Evolutionary conservation across 2,113 vertebrate genomes (phyloP).

Genomic region (Datnioides undecimradiatus): DNA sequence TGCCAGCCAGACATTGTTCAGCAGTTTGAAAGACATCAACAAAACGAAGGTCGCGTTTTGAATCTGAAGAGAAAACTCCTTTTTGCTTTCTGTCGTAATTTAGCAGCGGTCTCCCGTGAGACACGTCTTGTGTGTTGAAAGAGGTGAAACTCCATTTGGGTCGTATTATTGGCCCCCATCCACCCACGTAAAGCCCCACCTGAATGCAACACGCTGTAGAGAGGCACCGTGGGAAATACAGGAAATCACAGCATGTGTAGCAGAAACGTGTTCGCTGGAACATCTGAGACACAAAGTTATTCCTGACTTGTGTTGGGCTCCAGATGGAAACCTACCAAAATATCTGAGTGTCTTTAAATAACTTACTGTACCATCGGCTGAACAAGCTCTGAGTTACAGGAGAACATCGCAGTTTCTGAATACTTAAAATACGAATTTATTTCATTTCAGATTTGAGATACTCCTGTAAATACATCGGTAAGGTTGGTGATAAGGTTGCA

Average conservation of each 20-base stretch:
- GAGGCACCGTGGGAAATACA: background rate
- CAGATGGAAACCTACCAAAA: background rate
- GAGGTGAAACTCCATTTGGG: slow-evolving; percentile 8
- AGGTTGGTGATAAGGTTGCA: too few species aligned
- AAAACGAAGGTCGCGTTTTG: slow-evolving; percentile 8
- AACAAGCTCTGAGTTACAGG: background rate
- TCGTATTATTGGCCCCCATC: too few species aligned
- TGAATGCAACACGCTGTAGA: background rate
- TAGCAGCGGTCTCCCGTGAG: background rate
- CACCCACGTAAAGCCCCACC: background rate
- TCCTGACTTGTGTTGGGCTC: background rate
- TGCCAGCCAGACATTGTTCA: slow-evolving; percentile 26
- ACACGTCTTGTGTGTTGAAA: background rate
- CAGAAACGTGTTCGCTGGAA: background rate
- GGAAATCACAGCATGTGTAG: background rate
- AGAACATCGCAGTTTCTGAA: background rate
- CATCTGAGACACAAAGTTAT: background rate
- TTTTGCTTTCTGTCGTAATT: background rate
- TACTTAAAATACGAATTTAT: too few species aligned
- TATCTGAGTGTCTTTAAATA: background rate
- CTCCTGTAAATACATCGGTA: too few species aligned
- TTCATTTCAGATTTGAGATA: too few species aligned
- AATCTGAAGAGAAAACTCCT: background rate
- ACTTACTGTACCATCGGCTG: background rate
- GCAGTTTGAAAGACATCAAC: background rate